Conservation (phyloP, 2,888 invertebrate genomes). For the Diaprepes abbreviatus region DNA sequence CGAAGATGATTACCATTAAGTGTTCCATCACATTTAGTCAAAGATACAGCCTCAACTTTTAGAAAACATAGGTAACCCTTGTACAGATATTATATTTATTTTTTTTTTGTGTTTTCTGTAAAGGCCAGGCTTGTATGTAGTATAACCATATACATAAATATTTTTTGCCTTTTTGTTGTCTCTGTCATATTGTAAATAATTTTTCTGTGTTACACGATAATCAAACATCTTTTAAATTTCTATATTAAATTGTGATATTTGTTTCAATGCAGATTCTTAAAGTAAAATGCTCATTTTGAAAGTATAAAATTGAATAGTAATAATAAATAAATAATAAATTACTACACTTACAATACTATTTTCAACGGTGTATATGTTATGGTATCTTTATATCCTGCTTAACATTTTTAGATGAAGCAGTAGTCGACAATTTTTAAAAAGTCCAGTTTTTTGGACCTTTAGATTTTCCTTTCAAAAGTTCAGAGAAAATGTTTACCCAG, state of each 20-base stretch:
- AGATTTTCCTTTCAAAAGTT: too few species aligned
- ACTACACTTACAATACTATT: too few species aligned
- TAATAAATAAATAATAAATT: too few species aligned
- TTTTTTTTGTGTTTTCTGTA: constrained; percentile 52
- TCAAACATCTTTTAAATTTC: too few species aligned
- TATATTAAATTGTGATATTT: constrained; percentile 30
- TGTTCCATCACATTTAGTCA: constrained; percentile 63
- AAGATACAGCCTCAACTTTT: constrained; percentile 54
- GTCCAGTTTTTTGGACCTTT: too few species aligned
- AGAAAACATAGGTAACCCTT: constrained; percentile 51
- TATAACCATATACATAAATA: constrained; percentile 67
- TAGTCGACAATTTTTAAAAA: too few species aligned
- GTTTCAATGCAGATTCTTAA: constrained; percentile 1
- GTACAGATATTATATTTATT: constrained; percentile 64
- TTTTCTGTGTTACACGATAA: constrained; percentile 30
- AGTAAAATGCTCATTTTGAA: constrained; percentile 5
- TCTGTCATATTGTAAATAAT: constrained; percentile 53
- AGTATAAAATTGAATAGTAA: too few species aligned
- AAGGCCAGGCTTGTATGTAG: constrained; percentile 58
- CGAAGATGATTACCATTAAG: constrained; percentile 63
- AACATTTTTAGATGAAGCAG: too few species aligned
- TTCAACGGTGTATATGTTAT: too few species aligned
- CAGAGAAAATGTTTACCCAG: too few species aligned
- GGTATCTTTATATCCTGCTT: too few species aligned
- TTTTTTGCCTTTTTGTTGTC: constrained; percentile 54